Evolutionary conservation across 2,797 vertebrate genomes (phyloP), one percentile per base, ranked within the genome.

Genomic region (Lateolabrax maculatus): DNA sequence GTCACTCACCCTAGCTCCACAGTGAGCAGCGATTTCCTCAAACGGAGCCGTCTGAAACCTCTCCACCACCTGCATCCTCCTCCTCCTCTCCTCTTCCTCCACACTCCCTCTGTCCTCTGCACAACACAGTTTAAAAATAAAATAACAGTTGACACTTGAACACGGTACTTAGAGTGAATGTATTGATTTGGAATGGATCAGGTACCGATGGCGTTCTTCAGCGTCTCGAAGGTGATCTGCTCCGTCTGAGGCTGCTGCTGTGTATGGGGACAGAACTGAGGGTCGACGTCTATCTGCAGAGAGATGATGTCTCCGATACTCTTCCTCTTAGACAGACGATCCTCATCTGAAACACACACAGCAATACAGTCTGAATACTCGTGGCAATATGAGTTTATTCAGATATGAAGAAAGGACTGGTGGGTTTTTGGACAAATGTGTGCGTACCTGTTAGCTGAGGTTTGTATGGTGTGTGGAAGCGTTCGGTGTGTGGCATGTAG

Each of bases 41-140:
- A 98, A 98, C 0, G 97, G 97, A 1, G 97, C 97, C 49, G 96
- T 98, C 95, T 98, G 97, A 75, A 98, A 98, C 77, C 93, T 96
- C 86, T 98, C 96, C 67, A 97, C 95, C 93, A 98, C 91, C 80
- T 94, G 93, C 29, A 96, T 90, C 79, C 97, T 89, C 77, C 95
- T 94, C 62, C 95, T 93, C 43, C 95, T 92, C 85, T 97, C 96
- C 90, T 97, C 96, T 75, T 98, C 97, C 87, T 97, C 97, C 18
- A 95, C 96, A 0, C 93, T 92, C 91, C 96, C 90, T 86, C 95
- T 95, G 84, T 85, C 86, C 6, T 91, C 90, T 92, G 67, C 31
- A 27, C 31, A 34, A n/a, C n/a, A n/a, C n/a, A n/a, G n/a, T n/a
- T n/a, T n/a, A n/a, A n/a, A n/a, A n/a, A n/a, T 34, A 4, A 34